These are phyloP conservation scores for Caenorhabditis elegans DNA, from an alignment of 1,140 invertebrate species.

Conservation along the genomic window WBcel235 BX284606.5:6051001-6051500, in stretches of 20 bases:
- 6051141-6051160: slow-evolving; percentile 3
- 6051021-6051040: background rate
- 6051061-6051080: slow-evolving; percentile 8
- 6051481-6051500: too few relatives aligned
- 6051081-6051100: slow-evolving; percentile 19
- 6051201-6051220: background rate
- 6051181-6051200: slow-evolving; percentile 11
- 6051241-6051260: slow-evolving; percentile 4
- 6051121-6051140: slow-evolving; percentile 30
- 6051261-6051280: background rate
- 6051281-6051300: too few relatives aligned
- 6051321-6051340: too few relatives aligned
- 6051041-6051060: background rate
- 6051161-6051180: background rate
- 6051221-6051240: background rate
- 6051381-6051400: too few relatives aligned
- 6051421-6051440: too few relatives aligned
- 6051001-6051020: slow-evolving; percentile 12
- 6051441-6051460: too few relatives aligned
- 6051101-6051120: slow-evolving; percentile 25
- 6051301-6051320: too few relatives aligned
- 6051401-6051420: too few relatives aligned
- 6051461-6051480: too few relatives aligned
- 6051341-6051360: too few relatives aligned
- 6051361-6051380: too few relatives aligned